Conservation (phyloP, 64 coral and sea anemone species). For the Astreopora myriophthalma region DNA sequence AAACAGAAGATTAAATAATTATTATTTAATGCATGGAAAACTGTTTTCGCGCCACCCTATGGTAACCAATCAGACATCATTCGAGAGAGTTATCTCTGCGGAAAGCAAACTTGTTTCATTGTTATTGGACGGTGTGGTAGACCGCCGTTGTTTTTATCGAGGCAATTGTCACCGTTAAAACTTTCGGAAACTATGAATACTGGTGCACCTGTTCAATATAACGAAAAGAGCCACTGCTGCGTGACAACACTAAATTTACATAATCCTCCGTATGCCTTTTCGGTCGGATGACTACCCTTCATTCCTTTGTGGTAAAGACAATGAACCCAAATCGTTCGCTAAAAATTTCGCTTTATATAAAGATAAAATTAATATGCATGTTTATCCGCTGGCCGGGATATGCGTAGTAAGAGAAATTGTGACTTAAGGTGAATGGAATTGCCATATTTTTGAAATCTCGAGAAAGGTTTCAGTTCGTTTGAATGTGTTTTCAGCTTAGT, state of each 20-base stretch:
- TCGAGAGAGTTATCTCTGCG: background rate
- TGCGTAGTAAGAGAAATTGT: too few species aligned
- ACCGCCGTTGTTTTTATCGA: background rate
- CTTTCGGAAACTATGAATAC: background rate
- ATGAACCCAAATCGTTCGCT: too few species aligned
- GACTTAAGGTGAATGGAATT: too few species aligned
- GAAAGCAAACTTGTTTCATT: background rate
- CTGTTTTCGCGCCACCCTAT: background rate
- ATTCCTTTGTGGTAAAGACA: too few species aligned
- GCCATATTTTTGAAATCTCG: too few species aligned
- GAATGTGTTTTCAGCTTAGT: too few species aligned
- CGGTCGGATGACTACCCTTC: too few species aligned
- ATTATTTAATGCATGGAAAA: slow-evolving; percentile 21
- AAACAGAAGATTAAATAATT: slow-evolving; percentile 14
- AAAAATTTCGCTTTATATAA: too few species aligned
- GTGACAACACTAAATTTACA: slow-evolving; percentile 5
- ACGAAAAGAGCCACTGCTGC: background rate
- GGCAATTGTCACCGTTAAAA: background rate
- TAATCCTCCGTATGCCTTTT: too few species aligned
- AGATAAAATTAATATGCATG: too few species aligned
- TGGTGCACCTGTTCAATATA: background rate
- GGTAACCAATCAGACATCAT: background rate
- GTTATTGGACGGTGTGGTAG: slow-evolving; percentile 3
- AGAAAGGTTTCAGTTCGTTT: too few species aligned
- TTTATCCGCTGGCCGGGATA: too few species aligned